phyloP scores from a whole-genome alignment of 1,140 invertebrate species.

The Vanessa atalanta region DNA sequence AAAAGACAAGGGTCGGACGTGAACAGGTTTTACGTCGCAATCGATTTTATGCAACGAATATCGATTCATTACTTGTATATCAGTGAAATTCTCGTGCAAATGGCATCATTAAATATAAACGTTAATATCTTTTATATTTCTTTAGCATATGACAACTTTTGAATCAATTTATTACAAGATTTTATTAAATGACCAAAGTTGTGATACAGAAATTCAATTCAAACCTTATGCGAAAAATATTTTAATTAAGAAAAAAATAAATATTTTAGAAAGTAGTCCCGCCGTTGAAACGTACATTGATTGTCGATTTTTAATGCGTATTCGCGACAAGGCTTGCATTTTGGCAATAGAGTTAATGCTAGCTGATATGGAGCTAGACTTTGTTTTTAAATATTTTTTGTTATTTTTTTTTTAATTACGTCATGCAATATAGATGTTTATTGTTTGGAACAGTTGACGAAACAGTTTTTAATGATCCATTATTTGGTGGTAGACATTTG shows the following conservation, averaged over 20 bases:
- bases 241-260: conserved; percentile 4
- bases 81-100: conserved; percentile 57
- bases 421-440: no score
- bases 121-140: neutral
- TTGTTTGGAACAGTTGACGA: no score
- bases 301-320: conserved; percentile 71
- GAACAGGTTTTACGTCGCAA: conserved; percentile 57
- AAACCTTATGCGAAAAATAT: no score
- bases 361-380: conserved; percentile 36
- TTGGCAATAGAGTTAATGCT: conserved; percentile 62
- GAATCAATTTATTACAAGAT: neutral
- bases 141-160: neutral
- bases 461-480: no score
- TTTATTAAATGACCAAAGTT: neutral
- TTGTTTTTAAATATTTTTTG: neutral
- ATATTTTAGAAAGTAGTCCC: conserved; percentile 31
- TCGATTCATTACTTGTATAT: conserved; percentile 56
- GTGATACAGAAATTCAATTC: conserved; percentile 3
- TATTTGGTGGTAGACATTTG: no score
- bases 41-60: conserved; percentile 67
- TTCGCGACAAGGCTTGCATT: conserved; percentile 57
- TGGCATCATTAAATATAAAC: conserved; percentile 49
- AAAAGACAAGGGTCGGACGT: conserved; percentile 61
- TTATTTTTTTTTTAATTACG: neutral
- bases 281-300: conserved; percentile 51